Evolutionary conservation across 2,113 vertebrate genomes (phyloP).

Genomic region (Muntiacus reevesi): DNA sequence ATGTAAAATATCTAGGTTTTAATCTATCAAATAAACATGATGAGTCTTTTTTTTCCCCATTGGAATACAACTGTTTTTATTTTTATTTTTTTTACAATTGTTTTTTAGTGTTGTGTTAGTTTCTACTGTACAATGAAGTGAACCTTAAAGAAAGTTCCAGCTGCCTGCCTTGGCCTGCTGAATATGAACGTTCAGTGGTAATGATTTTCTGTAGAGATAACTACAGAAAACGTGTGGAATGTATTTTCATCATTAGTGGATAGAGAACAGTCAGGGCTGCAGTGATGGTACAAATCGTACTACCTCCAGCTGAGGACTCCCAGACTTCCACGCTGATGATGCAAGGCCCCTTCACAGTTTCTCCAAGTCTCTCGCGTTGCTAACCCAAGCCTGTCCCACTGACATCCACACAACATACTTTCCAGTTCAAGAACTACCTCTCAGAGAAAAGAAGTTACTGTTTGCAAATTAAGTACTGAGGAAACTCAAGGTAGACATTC

Average conservation of each 20-base stretch:
- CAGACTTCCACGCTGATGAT: background rate
- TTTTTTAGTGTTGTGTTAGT: background rate
- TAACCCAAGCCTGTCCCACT: background rate
- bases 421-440: background rate
- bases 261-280: background rate
- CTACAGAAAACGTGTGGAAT: background rate
- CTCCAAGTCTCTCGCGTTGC: background rate
- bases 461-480: background rate
- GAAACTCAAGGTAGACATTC: background rate
- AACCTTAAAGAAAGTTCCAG: background rate
- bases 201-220: background rate
- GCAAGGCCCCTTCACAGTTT: background rate
- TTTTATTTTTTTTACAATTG: too few relatives aligned
- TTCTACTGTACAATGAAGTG: background rate
- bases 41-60: background rate
- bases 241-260: background rate
- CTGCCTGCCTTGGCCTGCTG: background rate
- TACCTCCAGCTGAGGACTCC: too few relatives aligned
- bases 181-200: background rate
- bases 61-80: background rate
- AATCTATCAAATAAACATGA: background rate
- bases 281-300: background rate
- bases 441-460: background rate
- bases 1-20: background rate
- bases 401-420: rapidly evolving